Evolutionary conservation across 2,888 invertebrate genomes (phyloP).

Genomic region (Ormia ochracea): DNA sequence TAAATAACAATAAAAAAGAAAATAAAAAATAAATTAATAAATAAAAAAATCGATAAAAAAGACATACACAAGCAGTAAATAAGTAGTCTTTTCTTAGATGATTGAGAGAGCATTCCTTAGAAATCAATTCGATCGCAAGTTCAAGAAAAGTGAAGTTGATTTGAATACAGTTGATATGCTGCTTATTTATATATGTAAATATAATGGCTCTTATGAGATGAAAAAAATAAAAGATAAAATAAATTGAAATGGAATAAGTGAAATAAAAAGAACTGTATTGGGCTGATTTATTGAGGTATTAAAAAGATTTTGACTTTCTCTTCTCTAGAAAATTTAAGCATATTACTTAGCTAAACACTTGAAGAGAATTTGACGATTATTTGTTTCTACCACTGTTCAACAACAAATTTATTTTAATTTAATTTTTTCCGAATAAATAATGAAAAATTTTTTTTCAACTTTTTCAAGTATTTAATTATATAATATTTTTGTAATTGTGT

Average conservation of each 20-base stretch:
- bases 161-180: background rate
- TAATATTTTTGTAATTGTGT: too few species aligned
- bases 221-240: constrained; percentile 1
- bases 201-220: background rate
- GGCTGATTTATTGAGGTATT: constrained; percentile 30
- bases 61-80: background rate
- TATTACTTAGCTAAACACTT: too few species aligned
- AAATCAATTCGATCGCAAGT: constrained; percentile 32
- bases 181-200: background rate
- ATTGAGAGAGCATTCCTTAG: too few species aligned
- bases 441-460: too few species aligned
- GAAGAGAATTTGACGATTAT: too few species aligned
- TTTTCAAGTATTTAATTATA: too few species aligned
- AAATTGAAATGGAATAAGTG: background rate
- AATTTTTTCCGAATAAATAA: too few species aligned
- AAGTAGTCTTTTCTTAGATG: too few species aligned
- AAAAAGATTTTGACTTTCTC: constrained; percentile 52
- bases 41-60: background rate
- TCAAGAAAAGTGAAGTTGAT: constrained; percentile 53
- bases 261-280: constrained; percentile 26
- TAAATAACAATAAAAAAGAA: background rate
- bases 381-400: too few species aligned
- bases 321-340: constrained; percentile 26
- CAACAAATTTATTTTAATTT: too few species aligned
- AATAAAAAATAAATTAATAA: background rate